Percentiles rank a stretch among this genome's conserved stretches.
Evolutionary conservation across 2,113 vertebrate species (phyloP).

Genomic region (Corvus moneduloides): DNA sequence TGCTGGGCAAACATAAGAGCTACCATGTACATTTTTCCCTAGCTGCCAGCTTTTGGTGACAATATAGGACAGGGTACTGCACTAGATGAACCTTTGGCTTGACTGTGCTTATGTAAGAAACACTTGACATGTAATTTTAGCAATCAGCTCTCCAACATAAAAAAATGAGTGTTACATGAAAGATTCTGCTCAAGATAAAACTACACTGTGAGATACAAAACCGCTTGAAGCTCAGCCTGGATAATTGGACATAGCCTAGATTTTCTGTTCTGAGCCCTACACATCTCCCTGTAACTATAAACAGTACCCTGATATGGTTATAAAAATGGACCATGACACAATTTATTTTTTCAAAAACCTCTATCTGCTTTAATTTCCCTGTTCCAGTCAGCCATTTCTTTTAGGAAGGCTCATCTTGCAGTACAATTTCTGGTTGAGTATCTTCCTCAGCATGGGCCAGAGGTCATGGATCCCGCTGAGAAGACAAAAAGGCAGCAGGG

Average conservation of each 20-base stretch:
- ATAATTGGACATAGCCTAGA: not conserved
- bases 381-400: not conserved
- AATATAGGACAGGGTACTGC: not conserved
- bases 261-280: not conserved
- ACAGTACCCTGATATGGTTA: not conserved
- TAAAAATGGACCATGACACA: not conserved
- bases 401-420: not conserved
- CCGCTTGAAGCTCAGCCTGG: not conserved
- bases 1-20: not conserved
- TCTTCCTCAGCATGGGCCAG: not conserved
- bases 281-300: not conserved
- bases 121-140: not conserved
- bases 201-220: not conserved
- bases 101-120: not conserved
- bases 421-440: not conserved
- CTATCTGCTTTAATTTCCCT: not conserved
- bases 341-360: not conserved
- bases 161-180: not conserved
- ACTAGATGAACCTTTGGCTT: not conserved
- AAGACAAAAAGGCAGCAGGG: not conserved
- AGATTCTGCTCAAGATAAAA: not conserved
- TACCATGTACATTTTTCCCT: not conserved
- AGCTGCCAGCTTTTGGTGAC: not conserved
- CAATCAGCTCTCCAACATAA: not conserved
- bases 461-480: not conserved